Evolutionary conservation across 2,888 invertebrate species (phyloP).

Genomic region (Synanthedon myopaeformis): DNA sequence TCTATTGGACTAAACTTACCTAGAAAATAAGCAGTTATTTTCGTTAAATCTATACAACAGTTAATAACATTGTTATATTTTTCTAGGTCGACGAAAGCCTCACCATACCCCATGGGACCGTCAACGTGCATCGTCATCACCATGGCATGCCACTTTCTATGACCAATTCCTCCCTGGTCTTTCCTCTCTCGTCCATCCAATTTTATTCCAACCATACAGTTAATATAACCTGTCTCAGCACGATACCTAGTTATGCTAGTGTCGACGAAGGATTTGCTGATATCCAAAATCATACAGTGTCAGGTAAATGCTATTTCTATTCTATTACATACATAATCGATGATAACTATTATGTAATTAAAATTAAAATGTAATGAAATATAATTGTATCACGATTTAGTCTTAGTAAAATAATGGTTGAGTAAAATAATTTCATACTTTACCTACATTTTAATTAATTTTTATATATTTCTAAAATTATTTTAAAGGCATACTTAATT

Average conservation of each 20-base stretch:
- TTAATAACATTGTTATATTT: not conserved
- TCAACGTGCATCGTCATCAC: slow-evolving; percentile 45
- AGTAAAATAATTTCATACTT: too few relatives aligned
- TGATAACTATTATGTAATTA: too few relatives aligned
- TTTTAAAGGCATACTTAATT: too few relatives aligned
- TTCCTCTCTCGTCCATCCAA: slow-evolving; percentile 78
- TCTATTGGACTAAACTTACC: too few relatives aligned
- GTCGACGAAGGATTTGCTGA: slow-evolving; percentile 79
- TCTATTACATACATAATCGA: too few relatives aligned
- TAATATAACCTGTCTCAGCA: slow-evolving; percentile 80
- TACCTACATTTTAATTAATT: too few relatives aligned
- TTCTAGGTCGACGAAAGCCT: slow-evolving; percentile 55
- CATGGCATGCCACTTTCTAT: slow-evolving; percentile 50
- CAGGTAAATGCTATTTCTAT: slow-evolving; percentile 61
- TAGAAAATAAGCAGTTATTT: too few relatives aligned
- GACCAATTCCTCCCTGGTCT: slow-evolving; percentile 68
- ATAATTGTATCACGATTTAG: too few relatives aligned
- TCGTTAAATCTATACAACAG: not conserved
- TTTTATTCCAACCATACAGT: slow-evolving; percentile 77
- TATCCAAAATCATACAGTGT: slow-evolving; percentile 76
- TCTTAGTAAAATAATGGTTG: too few relatives aligned
- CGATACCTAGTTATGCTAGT: slow-evolving; percentile 80
- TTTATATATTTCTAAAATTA: too few relatives aligned
- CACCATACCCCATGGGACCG: slow-evolving; percentile 51
- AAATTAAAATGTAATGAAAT: too few relatives aligned